A percentile compares a stretch with the other conserved stretches of the same genome.
phyloP scores from a whole-genome alignment of 2,888 invertebrate species.

The Cordilura impudica region DNA sequence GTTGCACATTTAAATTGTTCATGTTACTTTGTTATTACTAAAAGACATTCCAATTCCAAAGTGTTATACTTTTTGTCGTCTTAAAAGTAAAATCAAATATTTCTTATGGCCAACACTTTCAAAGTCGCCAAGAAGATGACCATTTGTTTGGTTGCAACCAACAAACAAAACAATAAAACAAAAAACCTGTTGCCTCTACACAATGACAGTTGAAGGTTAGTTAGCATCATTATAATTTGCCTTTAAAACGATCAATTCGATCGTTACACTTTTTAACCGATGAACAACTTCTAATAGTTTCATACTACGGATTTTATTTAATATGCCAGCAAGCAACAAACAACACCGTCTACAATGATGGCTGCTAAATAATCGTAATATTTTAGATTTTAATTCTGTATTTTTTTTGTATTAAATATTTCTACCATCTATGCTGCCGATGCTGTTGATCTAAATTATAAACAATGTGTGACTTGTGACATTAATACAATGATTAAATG shows the following conservation, averaged over 20 bases:
- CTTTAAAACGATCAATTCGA: conserved; percentile 53
- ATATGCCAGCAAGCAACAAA: not conserved
- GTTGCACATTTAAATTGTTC: too few species aligned
- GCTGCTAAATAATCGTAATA: conserved; percentile 32
- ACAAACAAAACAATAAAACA: not conserved
- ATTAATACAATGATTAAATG: conserved; percentile 63
- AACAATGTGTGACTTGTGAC: conserved; percentile 62
- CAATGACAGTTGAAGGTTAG: conserved; percentile 60
- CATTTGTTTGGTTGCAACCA: conserved; percentile 27
- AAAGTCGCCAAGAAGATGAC: conserved; percentile 48
- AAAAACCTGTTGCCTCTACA: conserved; percentile 47
- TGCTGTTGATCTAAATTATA: conserved; percentile 59
- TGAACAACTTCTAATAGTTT: conserved; percentile 61
- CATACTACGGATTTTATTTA: conserved; percentile 30
- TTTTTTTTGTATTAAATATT: not conserved
- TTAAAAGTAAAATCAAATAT: conserved; percentile 42
- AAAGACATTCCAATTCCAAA: conserved; percentile 49
- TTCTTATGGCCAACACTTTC: conserved; percentile 43
- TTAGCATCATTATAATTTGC: conserved; percentile 58
- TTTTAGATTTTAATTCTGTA: conserved; percentile 21
- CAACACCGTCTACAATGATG: not conserved
- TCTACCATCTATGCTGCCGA: conserved; percentile 31
- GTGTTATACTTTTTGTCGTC: conserved; percentile 32
- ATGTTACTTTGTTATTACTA: too few species aligned
- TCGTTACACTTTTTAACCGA: conserved; percentile 44